These are phyloP conservation scores for Ctena decussata DNA, from an alignment of 2,888 invertebrate species.

Conservation along the genomic window DNA sequence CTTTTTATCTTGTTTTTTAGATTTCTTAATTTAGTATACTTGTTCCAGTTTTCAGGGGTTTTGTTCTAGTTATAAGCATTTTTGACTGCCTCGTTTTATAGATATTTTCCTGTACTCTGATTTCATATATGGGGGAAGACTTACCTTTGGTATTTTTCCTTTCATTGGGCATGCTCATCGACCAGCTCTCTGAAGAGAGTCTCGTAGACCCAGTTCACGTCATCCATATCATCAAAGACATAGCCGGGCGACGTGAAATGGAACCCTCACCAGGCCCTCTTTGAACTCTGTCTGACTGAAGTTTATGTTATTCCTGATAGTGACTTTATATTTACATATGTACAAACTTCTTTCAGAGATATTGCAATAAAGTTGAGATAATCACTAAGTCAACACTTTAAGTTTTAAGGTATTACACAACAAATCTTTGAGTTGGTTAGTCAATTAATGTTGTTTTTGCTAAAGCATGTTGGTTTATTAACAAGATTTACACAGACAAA, in stretches of 20 bases:
- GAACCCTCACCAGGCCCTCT: background rate
- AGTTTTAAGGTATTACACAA: background rate
- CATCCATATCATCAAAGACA: background rate
- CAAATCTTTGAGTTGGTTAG: background rate
- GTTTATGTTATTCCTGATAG: background rate
- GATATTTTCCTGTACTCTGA: background rate
- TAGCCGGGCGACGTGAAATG: background rate
- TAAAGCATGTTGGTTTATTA: constrained; percentile 14
- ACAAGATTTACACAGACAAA: constrained; percentile 16
- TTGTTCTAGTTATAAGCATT: background rate
- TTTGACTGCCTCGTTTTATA: background rate
- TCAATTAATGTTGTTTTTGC: background rate
- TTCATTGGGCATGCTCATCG: background rate
- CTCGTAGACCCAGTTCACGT: background rate
- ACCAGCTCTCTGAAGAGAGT: background rate
- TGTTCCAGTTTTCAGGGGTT: background rate
- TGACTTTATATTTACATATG: background rate
- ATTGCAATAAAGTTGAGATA: constrained; percentile 14
- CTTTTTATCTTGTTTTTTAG: background rate
- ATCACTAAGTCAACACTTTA: constrained; percentile 23
- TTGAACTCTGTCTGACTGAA: background rate
- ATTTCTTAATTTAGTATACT: background rate
- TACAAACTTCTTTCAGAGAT: background rate
- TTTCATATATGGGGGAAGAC: background rate
- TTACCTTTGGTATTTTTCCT: background rate